Evolutionary conservation across 2,797 vertebrate species (phyloP).

Genomic region (Parotocinclus haroldoi): DNA sequence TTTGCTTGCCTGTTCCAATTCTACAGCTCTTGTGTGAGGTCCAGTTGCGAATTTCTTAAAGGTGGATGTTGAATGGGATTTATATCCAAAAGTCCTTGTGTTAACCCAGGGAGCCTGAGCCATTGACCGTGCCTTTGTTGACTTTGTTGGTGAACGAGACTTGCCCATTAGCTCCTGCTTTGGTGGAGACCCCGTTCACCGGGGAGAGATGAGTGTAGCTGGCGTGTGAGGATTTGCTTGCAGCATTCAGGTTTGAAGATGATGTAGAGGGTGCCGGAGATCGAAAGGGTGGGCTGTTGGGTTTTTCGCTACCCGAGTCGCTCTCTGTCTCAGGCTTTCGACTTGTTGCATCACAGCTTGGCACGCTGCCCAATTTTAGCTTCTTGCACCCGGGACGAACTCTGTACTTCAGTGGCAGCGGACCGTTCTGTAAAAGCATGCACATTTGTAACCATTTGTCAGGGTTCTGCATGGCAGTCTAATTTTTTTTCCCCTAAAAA

Average conservation of each 20-base stretch:
- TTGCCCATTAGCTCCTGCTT: constrained; percentile 70
- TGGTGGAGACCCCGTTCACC: constrained; percentile 78
- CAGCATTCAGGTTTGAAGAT: constrained; percentile 44
- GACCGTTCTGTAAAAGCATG: constrained; percentile 77
- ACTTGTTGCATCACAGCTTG: constrained; percentile 58
- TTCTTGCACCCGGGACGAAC: constrained; percentile 88
- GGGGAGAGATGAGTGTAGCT: constrained; percentile 65
- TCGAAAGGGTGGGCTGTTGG: constrained; percentile 79
- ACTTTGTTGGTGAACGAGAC: constrained; percentile 66
- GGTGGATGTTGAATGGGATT: constrained; percentile 35
- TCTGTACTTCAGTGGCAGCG: constrained; percentile 90
- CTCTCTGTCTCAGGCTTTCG: constrained; percentile 77
- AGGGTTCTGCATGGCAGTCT: no score
- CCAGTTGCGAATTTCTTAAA: constrained; percentile 40
- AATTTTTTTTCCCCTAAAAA: no score
- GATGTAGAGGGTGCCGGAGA: constrained; percentile 76
- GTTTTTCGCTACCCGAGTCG: constrained; percentile 92
- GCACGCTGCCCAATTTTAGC: constrained; percentile 76
- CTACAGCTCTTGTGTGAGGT: not conserved
- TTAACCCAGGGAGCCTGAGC: constrained; percentile 69
- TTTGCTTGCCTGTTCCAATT: not conserved
- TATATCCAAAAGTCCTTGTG: constrained; percentile 58
- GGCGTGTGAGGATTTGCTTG: constrained; percentile 53
- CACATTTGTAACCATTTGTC: no score
- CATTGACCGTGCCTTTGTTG: constrained; percentile 77